These are phyloP conservation scores for Clytia hemisphaerica DNA, from an alignment of 30 jellyfish, hydroid and myxozoan species.

Conservation along the genomic window DNA sequence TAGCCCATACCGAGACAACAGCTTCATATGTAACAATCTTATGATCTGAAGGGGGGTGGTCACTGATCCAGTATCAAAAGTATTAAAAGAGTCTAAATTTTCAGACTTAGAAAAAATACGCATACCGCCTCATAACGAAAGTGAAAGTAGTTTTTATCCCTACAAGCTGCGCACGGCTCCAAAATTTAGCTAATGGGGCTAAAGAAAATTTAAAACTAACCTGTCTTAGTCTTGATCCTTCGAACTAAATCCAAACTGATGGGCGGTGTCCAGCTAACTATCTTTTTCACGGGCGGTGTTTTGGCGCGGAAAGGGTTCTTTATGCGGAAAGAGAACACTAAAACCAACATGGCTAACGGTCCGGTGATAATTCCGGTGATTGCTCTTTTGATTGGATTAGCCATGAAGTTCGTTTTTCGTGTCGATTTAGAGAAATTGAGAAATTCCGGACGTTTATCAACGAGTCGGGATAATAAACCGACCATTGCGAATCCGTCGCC, in stretches of 20 bases:
- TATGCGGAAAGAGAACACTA: constrained; percentile 58
- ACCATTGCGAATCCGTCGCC: constrained; percentile 99
- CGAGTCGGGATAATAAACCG: constrained; percentile 79
- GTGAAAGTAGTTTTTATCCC: too few relatives aligned
- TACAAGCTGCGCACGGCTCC: too few relatives aligned
- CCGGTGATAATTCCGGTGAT: constrained; percentile 85
- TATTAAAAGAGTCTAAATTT: too few relatives aligned
- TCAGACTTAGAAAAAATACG: too few relatives aligned
- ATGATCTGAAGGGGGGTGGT: too few relatives aligned
- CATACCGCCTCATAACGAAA: too few relatives aligned
- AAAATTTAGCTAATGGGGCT: too few relatives aligned
- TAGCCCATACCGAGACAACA: too few relatives aligned
- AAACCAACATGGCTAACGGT: constrained; percentile 66
- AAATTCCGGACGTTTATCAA: constrained; percentile 78
- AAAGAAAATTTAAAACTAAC: constrained; percentile 43
- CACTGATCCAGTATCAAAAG: too few relatives aligned
- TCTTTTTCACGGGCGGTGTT: constrained; percentile 59
- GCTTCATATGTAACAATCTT: too few relatives aligned
- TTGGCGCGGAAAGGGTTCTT: constrained; percentile 79
- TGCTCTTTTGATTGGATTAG: constrained; percentile 57
- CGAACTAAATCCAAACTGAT: constrained; percentile 50
- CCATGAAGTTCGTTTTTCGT: constrained; percentile 59
- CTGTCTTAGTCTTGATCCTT: constrained; percentile 53
- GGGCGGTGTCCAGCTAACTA: constrained; percentile 88
- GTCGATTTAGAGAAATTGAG: constrained; percentile 50